Percentiles rank a stretch among this genome's conserved stretches.
Evolutionary conservation across 2,888 invertebrate species (phyloP).

Genomic region (Euplexia lucipara): DNA sequence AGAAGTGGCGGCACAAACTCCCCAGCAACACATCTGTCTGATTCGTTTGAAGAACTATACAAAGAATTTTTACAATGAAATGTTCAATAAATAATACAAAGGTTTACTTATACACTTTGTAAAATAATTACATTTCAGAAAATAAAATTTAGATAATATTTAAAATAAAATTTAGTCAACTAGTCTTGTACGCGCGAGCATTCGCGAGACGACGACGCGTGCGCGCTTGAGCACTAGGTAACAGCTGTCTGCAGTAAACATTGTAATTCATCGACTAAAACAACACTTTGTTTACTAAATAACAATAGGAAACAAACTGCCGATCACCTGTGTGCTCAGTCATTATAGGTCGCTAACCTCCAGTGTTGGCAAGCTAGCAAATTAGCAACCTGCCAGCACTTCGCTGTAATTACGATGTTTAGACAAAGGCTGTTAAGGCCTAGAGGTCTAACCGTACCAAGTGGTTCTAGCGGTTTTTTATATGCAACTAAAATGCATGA

Average conservation of each 20-base stretch:
- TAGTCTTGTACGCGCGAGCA: too few relatives aligned
- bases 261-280: background rate
- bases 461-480: background rate
- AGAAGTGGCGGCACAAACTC: too few relatives aligned
- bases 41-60: too few relatives aligned
- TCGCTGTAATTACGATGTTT: slow-evolving; percentile 47
- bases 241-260: slow-evolving; percentile 1
- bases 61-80: too few relatives aligned
- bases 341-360: slow-evolving; percentile 22
- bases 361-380: slow-evolving; percentile 3
- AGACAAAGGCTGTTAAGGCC: slow-evolving; percentile 11
- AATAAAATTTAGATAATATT: too few relatives aligned
- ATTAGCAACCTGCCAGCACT: slow-evolving; percentile 22
- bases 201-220: too few relatives aligned
- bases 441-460: slow-evolving; percentile 9
- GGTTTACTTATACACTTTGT: too few relatives aligned
- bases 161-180: too few relatives aligned
- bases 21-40: too few relatives aligned
- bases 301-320: background rate
- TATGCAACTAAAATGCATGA: too few relatives aligned
- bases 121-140: too few relatives aligned
- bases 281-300: slow-evolving; percentile 23
- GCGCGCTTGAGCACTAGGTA: slow-evolving; percentile 13
- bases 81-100: too few relatives aligned
- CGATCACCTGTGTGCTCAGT: background rate